Evolutionary conservation across 2,888 invertebrate genomes (phyloP).

Genomic region (Taphrorychus bicolor): DNA sequence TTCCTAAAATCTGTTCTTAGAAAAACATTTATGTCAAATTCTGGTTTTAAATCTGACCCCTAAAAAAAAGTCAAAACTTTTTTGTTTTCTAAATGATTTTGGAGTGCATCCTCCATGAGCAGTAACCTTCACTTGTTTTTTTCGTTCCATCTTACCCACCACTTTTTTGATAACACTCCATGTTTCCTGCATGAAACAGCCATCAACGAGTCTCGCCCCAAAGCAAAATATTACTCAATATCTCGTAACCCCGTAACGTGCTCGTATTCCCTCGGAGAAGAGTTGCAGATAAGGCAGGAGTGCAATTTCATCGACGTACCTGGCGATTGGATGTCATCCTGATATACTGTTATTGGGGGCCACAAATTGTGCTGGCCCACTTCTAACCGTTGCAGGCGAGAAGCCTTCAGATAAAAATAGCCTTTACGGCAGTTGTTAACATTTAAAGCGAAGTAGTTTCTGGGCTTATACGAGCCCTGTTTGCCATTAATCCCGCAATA

Average conservation of each 20-base stretch:
- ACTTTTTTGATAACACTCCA: background rate
- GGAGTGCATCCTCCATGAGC: too few species aligned
- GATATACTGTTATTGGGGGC: conserved; percentile 31
- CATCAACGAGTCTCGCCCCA: too few species aligned
- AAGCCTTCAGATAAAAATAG: conserved; percentile 25
- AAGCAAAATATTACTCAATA: background rate
- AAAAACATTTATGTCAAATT: too few species aligned
- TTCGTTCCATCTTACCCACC: too few species aligned
- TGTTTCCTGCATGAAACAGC: too few species aligned
- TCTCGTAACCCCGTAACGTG: background rate
- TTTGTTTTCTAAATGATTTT: too few species aligned
- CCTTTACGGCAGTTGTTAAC: conserved; percentile 31
- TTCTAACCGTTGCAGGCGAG: conserved; percentile 26
- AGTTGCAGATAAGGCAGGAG: conserved; percentile 15
- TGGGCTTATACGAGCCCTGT: background rate
- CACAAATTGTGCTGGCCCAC: conserved; percentile 28
- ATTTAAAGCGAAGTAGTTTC: conserved; percentile 12
- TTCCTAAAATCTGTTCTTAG: too few species aligned
- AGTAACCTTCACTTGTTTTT: too few species aligned
- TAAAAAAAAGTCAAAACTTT: too few species aligned
- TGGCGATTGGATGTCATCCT: conserved; percentile 35
- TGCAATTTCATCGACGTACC: conserved; percentile 27
- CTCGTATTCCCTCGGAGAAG: background rate
- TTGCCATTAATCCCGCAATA: conserved; percentile 3
- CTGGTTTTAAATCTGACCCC: too few species aligned